Evolutionary conservation across 2,797 vertebrate genomes (phyloP), one percentile per base, ranked within the genome.

Genomic region (Chaunax sp.): DNA sequence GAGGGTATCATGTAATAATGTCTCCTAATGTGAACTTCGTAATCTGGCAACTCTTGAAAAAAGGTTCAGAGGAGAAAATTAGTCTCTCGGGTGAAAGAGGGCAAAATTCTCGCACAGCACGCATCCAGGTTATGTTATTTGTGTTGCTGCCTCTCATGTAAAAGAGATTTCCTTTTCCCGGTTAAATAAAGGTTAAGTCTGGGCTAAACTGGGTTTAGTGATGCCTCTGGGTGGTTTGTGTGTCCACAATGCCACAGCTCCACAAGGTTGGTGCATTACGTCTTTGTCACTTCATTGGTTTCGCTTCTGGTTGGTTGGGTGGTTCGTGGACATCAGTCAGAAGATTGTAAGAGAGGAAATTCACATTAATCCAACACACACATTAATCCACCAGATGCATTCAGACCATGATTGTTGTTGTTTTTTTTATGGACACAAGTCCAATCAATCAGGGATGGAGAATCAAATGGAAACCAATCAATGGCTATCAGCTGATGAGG

Each of bases 151-250:
- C n/a, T n/a, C n/a, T n/a, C n/a, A n/a, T n/a, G n/a, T n/a, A n/a
- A n/a, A n/a, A n/a, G n/a, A n/a, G n/a, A n/a, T n/a, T n/a, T n/a
- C n/a, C n/a, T n/a, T n/a, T n/a, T n/a, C n/a, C n/a, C n/a, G n/a
- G n/a, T n/a, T n/a, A n/a, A n/a, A n/a, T n/a, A n/a, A n/a, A n/a
- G n/a, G n/a, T 47, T 65, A 61, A 76, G 64, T 77, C 60, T 20
- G 9, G 30, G 57, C 75, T 75, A 70, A 75, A 47, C 41, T 40
- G 30, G 53, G 50, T 54, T 80, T 57, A 72, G 38, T 47, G 35
- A 23, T 41, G 47, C 26, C 40, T 56, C 41, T 49, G 20, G 2
- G 50, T 54, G 46, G 33, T 35, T 44, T 69, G 46, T 50, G 58
- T 62, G 46, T 23, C 52, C 47, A 13, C 38, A 37, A 37, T 12